phyloP scores from a whole-genome alignment of 2,797 vertebrate species.

The Champsocephalus gunnari region DNA sequence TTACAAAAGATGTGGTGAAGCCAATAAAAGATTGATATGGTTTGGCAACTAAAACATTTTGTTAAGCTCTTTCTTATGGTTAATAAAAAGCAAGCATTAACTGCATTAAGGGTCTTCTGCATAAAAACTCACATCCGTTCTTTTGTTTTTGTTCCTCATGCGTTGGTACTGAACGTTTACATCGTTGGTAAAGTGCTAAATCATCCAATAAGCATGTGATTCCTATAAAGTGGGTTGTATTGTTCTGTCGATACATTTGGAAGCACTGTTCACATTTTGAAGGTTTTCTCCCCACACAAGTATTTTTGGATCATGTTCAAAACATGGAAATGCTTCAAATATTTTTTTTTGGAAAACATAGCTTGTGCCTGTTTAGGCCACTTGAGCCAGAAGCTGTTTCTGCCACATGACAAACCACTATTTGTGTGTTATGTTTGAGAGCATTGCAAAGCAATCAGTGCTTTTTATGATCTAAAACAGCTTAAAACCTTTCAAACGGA shows the following conservation, averaged over 20 bases:
- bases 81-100: slow-evolving; percentile 2
- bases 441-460: not conserved
- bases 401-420: not conserved
- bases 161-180: not conserved
- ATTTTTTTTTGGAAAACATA: not conserved
- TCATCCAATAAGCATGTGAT: not conserved
- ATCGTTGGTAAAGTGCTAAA: not conserved
- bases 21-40: not conserved
- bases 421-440: not conserved
- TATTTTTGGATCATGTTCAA: not conserved
- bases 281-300: slow-evolving; percentile 11
- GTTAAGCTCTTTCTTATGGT: not conserved
- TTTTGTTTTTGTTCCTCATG: not conserved
- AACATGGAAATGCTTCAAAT: slow-evolving; percentile 1
- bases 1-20: not conserved
- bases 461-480: not conserved
- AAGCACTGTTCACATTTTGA: not conserved
- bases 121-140: not conserved
- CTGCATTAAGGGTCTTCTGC: not conserved
- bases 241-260: not conserved
- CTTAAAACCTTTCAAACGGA: not conserved
- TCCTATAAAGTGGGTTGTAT: not conserved
- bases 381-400: not conserved
- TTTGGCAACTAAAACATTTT: not conserved
- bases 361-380: not conserved